Base-by-base conservation (phyloP, 2,888 invertebrate species). In the Ganaspis brasiliensis region DNA sequence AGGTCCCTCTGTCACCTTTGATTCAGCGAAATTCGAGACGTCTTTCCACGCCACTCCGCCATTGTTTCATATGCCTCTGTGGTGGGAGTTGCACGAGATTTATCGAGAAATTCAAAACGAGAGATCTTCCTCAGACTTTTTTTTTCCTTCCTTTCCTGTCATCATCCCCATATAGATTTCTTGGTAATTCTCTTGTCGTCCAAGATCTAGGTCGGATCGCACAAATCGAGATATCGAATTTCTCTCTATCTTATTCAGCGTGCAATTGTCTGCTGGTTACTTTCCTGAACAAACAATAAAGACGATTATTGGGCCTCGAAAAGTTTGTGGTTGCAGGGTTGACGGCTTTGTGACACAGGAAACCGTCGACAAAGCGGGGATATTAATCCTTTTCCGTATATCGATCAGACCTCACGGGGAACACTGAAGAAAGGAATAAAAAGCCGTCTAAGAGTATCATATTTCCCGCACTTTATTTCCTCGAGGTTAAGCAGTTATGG, bases 1-100 rank as follows among this genome's bases (percentile, higher is more conserved):
- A 61, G 16, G 16, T 35, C 55, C 72, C 78, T 73, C 84, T 86
- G 84, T 84, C 87, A 88, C 87, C 89, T 90, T 91, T 88, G 91
- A 91, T 91, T 91, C 91, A 91, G 91, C 91, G 91, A 91, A 91
- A 91, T 91, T 91, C 86, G 91, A 91, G 89, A 89, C 87, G 89
- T 87, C 89, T 90, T 90, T 89, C 89, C 85, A 86, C 85, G 87
- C 87, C 86, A 87, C 87, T 86, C 86, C 40, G 76, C 75, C 85
- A 91, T 91, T 91, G 91, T 91, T 89, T 91, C 89, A 87, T 86
- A 85, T 85, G 86, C 86, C 87, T 86, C 87, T 85, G 79, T 81
- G 74, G 75, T 74, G 73, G 63, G 59, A 72, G 59, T 70, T 76
- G 82, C 79, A 82, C 79, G 77, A 80, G 85, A 83, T 87, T 86